Base-by-base conservation (phyloP, 2,797 vertebrate genomes). In the Spinibarbus caldwelli region DNA sequence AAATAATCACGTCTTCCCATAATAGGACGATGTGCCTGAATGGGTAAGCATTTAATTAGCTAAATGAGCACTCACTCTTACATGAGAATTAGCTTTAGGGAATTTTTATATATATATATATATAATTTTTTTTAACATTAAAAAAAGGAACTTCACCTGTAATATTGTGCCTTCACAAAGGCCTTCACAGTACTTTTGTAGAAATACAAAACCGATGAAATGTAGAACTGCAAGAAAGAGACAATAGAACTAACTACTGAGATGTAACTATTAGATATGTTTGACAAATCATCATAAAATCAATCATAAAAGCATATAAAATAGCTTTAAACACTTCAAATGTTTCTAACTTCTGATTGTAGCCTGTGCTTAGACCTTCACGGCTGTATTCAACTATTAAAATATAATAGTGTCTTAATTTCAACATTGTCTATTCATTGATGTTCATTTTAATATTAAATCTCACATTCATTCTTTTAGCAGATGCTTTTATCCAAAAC, bases 161-260 rank as follows among this genome's bases (percentile, higher is more conserved):
- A 84, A 93, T 82, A 82, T 94, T 95, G 88, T 87, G 81, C 82
- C n/a, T n/a, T n/a, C n/a, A 64, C 92, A 92, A 70, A 94, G 80
- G 31, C 90, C 91, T 90, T 94, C 91, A 31, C 95, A 95, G 91
- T 94, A 92, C 45, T 86, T 93, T 88, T 94, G 92, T 88, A 93
- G 91, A 23, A 95, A 90, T 29, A 87, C 83, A 36, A 36, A 91
- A 89, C 70, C 94, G 85, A 64, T 93, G 90, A 11, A 92, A 82
- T 43, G 93, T 90, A 86, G 93, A 93, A 89, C 94, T 95, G 89
- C 9, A 84, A 10, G 75, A 87, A 85, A 52, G 76, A 78, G 89
- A 4, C 26, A 43, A 9, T 36, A 67, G 8, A 38, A 52, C 6
- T 43, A 12, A 70, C 4, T 19, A 21, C 26, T 71, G n/a, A 54